Percentiles rank a stretch among this genome's conserved stretches.
Evolutionary conservation across 2,797 vertebrate genomes (phyloP).

Genomic region (Darevskia nairensis): DNA sequence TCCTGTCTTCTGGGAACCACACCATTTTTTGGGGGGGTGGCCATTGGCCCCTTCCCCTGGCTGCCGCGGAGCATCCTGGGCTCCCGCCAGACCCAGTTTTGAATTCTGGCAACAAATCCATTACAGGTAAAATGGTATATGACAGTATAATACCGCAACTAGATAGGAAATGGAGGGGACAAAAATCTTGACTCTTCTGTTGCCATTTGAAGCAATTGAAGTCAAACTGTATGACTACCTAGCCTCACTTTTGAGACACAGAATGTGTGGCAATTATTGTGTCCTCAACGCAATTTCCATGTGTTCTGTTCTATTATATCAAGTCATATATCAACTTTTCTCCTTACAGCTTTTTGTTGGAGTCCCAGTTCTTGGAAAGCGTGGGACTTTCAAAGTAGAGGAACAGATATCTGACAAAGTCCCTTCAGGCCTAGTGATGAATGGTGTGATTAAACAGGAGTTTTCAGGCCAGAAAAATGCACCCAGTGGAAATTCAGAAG

Average conservation of each 20-base stretch:
- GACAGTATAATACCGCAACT: background rate
- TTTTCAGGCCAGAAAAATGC: constrained; percentile 46
- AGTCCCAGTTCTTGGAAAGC: constrained; percentile 26
- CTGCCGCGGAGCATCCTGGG: too few species aligned
- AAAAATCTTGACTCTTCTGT: background rate
- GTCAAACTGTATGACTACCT: background rate
- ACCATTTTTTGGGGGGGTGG: too few species aligned
- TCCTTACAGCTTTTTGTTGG: constrained; percentile 31
- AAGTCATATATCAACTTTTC: background rate
- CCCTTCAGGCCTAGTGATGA: constrained; percentile 76
- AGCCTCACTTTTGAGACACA: background rate
- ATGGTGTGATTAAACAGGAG: constrained; percentile 73
- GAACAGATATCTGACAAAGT: constrained; percentile 33
- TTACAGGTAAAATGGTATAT: background rate
- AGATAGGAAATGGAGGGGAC: background rate
- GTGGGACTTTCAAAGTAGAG: constrained; percentile 58
- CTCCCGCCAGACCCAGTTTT: too few species aligned
- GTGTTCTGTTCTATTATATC: background rate
- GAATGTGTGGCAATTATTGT: background rate
- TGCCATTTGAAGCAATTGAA: background rate
- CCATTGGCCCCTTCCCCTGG: too few species aligned
- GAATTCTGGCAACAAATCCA: background rate
- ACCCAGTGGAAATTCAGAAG: constrained; percentile 65
- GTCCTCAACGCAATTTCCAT: background rate
- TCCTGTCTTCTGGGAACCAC: too few species aligned